phyloP scores from a whole-genome alignment of 2,113 vertebrate species.

The Sebastes schlegelii region DNA sequence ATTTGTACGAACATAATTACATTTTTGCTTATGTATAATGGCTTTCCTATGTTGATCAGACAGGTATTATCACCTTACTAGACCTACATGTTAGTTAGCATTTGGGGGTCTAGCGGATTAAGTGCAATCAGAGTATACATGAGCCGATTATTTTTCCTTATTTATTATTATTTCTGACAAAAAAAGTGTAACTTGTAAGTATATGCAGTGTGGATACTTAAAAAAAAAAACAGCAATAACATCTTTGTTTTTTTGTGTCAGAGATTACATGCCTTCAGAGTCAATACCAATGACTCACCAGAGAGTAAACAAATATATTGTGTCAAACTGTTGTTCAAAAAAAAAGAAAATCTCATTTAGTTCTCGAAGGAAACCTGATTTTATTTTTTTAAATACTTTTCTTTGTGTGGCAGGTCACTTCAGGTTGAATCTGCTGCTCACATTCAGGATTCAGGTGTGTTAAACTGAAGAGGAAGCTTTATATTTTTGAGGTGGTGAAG shows the following conservation, averaged over 20 bases:
- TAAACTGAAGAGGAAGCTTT: conserved; percentile 78
- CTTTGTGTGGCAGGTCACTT: conserved; percentile 45
- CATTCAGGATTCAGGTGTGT: conserved; percentile 79
- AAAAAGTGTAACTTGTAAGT: conserved; percentile 78
- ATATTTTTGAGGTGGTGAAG: conserved; percentile 72
- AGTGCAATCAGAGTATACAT: conserved; percentile 93
- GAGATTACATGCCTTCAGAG: conserved; percentile 75
- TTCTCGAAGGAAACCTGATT: conserved; percentile 58
- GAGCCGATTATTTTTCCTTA: conserved; percentile 88
- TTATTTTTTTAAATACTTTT: conserved; percentile 59
- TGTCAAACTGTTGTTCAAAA: conserved; percentile 72
- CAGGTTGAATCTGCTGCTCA: conserved; percentile 56
- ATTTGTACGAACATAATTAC: conserved; percentile 82
- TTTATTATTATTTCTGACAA: conserved; percentile 85
- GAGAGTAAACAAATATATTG: conserved; percentile 60
- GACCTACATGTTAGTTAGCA: conserved; percentile 79
- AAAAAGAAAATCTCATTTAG: conserved; percentile 46
- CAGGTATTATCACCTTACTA: conserved; percentile 70
- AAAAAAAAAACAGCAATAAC: conserved; percentile 85
- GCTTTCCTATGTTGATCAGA: conserved; percentile 77
- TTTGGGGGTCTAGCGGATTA: conserved; percentile 86
- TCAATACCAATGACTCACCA: conserved; percentile 78
- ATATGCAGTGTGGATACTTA: conserved; percentile 85
- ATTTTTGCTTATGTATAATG: conserved; percentile 74
- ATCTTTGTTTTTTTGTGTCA: conserved; percentile 64